These are phyloP conservation scores for Zelostemma sp. DNA, from an alignment of 1,140 invertebrate genomes.

Conservation along the genomic window DNA sequence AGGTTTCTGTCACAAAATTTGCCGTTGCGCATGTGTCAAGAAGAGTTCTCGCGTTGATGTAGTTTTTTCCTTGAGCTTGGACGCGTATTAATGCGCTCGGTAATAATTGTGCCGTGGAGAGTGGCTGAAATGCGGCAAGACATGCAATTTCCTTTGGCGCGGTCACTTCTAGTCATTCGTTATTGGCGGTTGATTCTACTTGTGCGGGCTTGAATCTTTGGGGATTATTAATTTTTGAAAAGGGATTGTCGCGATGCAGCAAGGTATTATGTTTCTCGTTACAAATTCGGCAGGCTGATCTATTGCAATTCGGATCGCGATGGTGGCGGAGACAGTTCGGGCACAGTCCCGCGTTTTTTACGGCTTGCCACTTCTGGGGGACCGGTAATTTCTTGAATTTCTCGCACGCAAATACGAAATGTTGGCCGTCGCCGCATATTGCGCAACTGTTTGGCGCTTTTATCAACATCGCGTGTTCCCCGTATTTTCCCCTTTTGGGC, in stretches of 20 bases:
- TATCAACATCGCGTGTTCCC: too few species aligned
- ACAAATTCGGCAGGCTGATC: constrained; percentile 21
- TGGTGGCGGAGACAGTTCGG: not conserved
- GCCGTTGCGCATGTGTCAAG: constrained; percentile 24
- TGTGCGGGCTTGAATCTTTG: too few species aligned
- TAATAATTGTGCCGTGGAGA: constrained; percentile 15
- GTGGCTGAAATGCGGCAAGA: too few species aligned
- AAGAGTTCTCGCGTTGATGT: constrained; percentile 12
- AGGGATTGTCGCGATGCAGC: not conserved
- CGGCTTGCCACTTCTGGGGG: too few species aligned
- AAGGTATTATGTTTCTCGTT: constrained; percentile 26
- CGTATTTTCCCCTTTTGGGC: too few species aligned
- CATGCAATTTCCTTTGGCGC: too few species aligned
- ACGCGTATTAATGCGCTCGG: constrained; percentile 23
- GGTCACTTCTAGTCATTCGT: not conserved
- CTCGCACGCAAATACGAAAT: constrained; percentile 7
- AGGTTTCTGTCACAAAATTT: constrained; percentile 27
- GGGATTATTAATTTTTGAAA: too few species aligned
- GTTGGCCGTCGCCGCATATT: not conserved
- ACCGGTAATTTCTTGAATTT: constrained; percentile 7
- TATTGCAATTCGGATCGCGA: constrained; percentile 9
- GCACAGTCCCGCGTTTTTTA: too few species aligned
- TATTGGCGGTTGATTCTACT: too few species aligned
- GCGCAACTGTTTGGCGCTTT: not conserved
- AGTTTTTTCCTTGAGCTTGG: constrained; percentile 6